A percentile compares a stretch with the other conserved stretches of the same genome.
These are phyloP conservation scores for Siphamia tubifer DNA, from an alignment of 2,113 vertebrate species.

Conservation along the genomic window DNA sequence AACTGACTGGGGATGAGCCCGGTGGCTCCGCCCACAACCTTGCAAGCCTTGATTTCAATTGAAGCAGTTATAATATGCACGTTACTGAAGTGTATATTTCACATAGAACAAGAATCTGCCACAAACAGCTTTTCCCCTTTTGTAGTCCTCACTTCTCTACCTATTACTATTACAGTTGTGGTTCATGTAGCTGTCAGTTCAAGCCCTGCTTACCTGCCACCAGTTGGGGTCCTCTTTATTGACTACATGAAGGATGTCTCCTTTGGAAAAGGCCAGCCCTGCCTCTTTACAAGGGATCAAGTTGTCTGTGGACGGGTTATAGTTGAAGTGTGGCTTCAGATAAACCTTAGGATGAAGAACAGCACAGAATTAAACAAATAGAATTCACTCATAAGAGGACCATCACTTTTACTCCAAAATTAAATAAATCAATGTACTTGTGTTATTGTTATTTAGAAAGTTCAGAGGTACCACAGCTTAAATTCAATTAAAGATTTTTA, in stretches of 20 bases:
- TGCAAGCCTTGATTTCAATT: constrained; percentile 81
- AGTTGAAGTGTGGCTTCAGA: constrained; percentile 97
- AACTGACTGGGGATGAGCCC: constrained; percentile 98
- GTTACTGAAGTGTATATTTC: neutral
- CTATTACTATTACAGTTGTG: neutral
- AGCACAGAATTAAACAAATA: neutral
- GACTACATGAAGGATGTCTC: constrained; percentile 96
- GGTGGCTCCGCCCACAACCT: constrained; percentile 89
- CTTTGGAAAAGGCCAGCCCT: constrained; percentile 93
- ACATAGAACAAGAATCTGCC: neutral
- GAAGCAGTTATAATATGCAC: neutral
- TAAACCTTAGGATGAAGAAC: constrained; percentile 82
- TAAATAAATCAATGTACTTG: no score
- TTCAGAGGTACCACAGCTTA: no score
- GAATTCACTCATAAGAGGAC: neutral
- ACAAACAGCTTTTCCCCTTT: neutral
- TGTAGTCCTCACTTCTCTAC: neutral
- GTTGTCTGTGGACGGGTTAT: constrained; percentile 93
- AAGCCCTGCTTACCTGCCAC: constrained; percentile 90
- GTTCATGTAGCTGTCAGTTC: neutral
- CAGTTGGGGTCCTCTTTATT: constrained; percentile 97
- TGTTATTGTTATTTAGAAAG: no score
- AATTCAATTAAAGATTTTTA: no score
- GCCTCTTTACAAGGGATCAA: constrained; percentile 98
- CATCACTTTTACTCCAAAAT: neutral